phyloP scores from a whole-genome alignment of 2,888 invertebrate genomes.

The Melanostoma mellinum region DNA sequence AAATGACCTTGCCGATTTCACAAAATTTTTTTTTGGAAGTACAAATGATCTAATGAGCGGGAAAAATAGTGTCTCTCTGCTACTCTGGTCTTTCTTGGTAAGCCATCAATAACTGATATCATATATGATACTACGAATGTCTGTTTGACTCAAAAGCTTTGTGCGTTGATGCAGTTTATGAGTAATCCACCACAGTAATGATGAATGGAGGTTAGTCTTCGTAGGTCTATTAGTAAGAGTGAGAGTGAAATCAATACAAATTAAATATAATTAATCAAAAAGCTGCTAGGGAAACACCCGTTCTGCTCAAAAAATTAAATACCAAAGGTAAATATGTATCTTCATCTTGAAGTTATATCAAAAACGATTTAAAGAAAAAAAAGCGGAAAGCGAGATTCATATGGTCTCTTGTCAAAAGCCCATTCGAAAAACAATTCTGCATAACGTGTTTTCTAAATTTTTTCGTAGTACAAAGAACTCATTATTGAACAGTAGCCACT shows the following conservation, averaged over 20 bases:
- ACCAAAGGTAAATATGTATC: background rate
- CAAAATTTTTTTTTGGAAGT: too few relatives aligned
- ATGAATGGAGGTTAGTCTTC: too few relatives aligned
- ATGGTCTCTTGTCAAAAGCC: constrained; percentile 11
- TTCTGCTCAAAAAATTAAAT: background rate
- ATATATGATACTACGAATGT: too few relatives aligned
- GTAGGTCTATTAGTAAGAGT: background rate
- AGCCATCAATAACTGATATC: too few relatives aligned
- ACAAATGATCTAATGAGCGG: too few relatives aligned
- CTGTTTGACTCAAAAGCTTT: too few relatives aligned
- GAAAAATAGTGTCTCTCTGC: too few relatives aligned
- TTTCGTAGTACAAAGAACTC: constrained; percentile 6
- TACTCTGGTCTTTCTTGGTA: too few relatives aligned
- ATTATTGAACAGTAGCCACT: constrained; percentile 21
- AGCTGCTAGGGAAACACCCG: background rate
- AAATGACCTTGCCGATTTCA: too few relatives aligned
- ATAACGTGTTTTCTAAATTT: constrained; percentile 15
- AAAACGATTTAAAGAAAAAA: background rate
- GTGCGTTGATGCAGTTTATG: too few relatives aligned
- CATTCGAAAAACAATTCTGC: constrained; percentile 5
- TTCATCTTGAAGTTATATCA: background rate
- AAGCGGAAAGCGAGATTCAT: constrained; percentile 21
- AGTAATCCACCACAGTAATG: too few relatives aligned
- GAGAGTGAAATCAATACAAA: constrained; percentile 19
- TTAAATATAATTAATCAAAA: constrained; percentile 2